phyloP scores from a whole-genome alignment of 2,113 vertebrate species.

The Tringa solitaria region DNA sequence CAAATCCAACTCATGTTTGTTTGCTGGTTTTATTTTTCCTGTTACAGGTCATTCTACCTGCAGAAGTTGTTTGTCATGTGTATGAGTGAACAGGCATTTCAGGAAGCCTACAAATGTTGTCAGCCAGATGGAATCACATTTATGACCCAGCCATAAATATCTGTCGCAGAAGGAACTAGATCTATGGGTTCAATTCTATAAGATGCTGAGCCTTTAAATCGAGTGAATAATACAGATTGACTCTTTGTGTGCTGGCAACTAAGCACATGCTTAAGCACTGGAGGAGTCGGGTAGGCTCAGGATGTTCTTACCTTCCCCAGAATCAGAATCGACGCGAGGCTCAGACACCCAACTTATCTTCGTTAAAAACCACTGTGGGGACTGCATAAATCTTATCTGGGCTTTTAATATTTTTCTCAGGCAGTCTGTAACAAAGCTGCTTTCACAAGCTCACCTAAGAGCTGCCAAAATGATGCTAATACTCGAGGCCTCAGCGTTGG shows the following conservation, averaged over 20 bases:
- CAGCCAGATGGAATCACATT: not conserved
- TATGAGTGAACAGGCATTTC: not conserved
- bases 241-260: not conserved
- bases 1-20: not conserved
- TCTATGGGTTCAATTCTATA: not conserved
- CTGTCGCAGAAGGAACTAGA: not conserved
- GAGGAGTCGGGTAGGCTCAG: not conserved
- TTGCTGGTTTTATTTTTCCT: not conserved
- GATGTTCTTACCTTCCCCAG: not conserved
- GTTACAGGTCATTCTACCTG: not conserved
- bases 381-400: not conserved
- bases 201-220: not conserved
- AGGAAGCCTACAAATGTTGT: not conserved
- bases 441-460: not conserved
- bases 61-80: not conserved
- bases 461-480: not conserved
- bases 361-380: not conserved
- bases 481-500: not conserved
- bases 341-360: not conserved
- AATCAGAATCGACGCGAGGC: not conserved
- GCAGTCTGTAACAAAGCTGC: not conserved
- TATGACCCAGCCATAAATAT: not conserved
- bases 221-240: not conserved
- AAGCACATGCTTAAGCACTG: not conserved
- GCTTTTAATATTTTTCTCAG: not conserved